A percentile compares a stretch with the other conserved stretches of the same genome.
Conservation (phyloP, 2,888 invertebrate genomes). For the Limnephilus rhombicus region DNA sequence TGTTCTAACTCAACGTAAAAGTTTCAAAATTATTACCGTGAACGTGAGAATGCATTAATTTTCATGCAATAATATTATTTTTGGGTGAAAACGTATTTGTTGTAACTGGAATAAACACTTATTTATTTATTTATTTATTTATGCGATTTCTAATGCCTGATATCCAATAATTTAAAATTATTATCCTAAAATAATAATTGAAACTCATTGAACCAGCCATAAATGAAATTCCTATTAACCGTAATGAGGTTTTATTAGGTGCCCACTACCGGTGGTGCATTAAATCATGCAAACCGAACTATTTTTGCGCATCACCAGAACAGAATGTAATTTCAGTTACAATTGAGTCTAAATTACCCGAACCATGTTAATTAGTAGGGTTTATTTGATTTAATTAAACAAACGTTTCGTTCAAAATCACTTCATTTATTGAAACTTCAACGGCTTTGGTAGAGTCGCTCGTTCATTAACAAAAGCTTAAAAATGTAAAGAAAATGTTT, state of each 20-base stretch:
- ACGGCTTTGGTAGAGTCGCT: neutral
- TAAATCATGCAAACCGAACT: neutral
- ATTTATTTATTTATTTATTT: too few species aligned
- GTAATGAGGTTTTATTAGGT: neutral
- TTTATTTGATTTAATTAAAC: neutral
- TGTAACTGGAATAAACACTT: too few species aligned
- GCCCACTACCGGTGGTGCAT: neutral
- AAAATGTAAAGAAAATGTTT: too few species aligned
- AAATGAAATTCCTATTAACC: neutral
- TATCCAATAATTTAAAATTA: neutral
- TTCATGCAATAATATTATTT: neutral
- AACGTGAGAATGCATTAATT: neutral
- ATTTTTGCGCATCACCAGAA: neutral
- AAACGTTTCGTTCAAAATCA: neutral
- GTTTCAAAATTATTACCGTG: neutral
- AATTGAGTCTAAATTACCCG: neutral
- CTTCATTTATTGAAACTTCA: neutral
- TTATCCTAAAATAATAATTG: neutral
- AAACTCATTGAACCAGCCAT: neutral
- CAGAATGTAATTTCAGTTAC: neutral
- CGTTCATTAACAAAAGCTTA: too few species aligned
- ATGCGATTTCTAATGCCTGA: neutral
- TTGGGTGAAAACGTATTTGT: neutral
- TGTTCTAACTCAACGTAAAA: too few species aligned
- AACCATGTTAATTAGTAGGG: neutral